phyloP scores from a whole-genome alignment of 2,888 invertebrate genomes.

The Exephanes ischioxanthus region DNA sequence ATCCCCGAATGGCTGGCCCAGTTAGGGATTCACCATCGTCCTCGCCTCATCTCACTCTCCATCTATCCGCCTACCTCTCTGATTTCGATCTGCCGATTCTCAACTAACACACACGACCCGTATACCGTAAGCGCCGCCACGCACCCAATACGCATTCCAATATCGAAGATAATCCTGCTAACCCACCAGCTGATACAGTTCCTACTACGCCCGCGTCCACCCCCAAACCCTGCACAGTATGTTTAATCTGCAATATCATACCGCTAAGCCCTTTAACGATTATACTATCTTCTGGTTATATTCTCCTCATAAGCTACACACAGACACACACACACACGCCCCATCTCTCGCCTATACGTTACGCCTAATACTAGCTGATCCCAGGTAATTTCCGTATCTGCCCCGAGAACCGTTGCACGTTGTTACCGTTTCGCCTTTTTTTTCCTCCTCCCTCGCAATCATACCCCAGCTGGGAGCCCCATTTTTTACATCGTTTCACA shows the following conservation, averaged over 20 bases:
- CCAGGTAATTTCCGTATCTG: constrained; percentile 55
- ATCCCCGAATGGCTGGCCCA: constrained; percentile 20
- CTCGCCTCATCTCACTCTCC: constrained; percentile 24
- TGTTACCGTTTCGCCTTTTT: not conserved
- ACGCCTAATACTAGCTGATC: constrained; percentile 52
- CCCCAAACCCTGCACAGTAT: constrained; percentile 50
- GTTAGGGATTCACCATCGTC: constrained; percentile 38
- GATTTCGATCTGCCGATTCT: constrained; percentile 40
- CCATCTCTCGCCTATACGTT: constrained; percentile 38
- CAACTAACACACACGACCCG: constrained; percentile 33
- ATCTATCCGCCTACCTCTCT: constrained; percentile 9
- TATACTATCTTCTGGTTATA: constrained; percentile 63
- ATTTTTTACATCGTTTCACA: constrained; percentile 3
- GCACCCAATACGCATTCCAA: constrained; percentile 58
- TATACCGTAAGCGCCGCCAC: constrained; percentile 36
- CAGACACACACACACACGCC: not conserved
- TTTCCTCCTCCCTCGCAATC: not conserved
- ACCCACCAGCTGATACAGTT: constrained; percentile 60
- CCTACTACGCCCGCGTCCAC: not conserved
- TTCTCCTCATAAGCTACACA: constrained; percentile 55
- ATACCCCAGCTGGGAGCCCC: not conserved
- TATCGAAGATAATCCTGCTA: constrained; percentile 65
- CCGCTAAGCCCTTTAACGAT: constrained; percentile 64
- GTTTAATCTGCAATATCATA: constrained; percentile 66
- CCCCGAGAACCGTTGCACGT: constrained; percentile 6